Conservation (phyloP, 1,140 invertebrate species). For the Leptinotarsa texana region DNA sequence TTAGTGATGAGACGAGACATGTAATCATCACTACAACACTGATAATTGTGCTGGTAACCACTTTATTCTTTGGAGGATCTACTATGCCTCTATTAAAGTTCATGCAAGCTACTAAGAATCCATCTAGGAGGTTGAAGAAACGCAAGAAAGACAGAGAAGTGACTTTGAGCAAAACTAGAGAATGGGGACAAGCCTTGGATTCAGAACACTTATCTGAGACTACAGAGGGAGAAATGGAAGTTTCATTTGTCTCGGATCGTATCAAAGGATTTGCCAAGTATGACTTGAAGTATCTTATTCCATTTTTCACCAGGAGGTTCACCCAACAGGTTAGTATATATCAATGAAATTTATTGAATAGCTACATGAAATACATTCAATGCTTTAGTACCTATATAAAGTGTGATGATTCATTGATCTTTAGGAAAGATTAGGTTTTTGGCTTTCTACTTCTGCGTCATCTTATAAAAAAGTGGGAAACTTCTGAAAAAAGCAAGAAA, state of each 20-base stretch:
- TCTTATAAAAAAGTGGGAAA: no score
- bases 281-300: conserved; percentile 92
- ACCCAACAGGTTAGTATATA: conserved; percentile 75
- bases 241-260: conserved; percentile 68
- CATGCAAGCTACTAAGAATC: conserved; percentile 64
- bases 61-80: conserved; percentile 90
- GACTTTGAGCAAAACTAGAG: conserved; percentile 93
- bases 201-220: conserved; percentile 94
- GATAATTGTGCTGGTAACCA: conserved; percentile 95
- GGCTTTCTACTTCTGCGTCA: no score
- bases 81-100: conserved; percentile 96
- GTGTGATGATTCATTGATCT: no score
- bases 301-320: conserved; percentile 92
- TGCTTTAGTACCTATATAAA: no score
- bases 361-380: no score
- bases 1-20: conserved; percentile 90
- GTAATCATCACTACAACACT: conserved; percentile 97
- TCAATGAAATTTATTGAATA: no score
- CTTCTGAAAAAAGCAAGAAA: no score
- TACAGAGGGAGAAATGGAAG: conserved; percentile 92
- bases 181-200: conserved; percentile 94
- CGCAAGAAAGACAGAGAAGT: conserved; percentile 81
- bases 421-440: no score
- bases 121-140: conserved; percentile 57
- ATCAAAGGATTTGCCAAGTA: conserved; percentile 84